Evolutionary conservation across 2,113 vertebrate genomes (phyloP), one percentile per base, ranked within the genome.

Genomic region (Malurus cyaneus): DNA sequence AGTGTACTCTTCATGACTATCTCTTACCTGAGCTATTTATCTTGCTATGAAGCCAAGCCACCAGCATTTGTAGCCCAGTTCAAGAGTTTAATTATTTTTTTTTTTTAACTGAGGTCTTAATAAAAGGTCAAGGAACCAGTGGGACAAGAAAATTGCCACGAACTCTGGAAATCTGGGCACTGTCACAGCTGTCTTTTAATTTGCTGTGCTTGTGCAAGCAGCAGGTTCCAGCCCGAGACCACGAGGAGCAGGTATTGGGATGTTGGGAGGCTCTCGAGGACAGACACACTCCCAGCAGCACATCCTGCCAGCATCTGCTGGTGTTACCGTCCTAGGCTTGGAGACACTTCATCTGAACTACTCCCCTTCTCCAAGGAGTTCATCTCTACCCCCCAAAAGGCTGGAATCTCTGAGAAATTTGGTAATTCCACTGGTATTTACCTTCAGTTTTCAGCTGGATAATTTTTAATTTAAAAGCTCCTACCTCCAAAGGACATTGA

Each of bases 161-260:
- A 88, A 13, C 28, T 69, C 47, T 93, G 70, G n/a, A 71, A 87
- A 76, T 31, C 25, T 31, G 44, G 28, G 41, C 50, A 32, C 19
- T 46, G 64, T 36, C 9, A 73, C 23, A 87, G 24, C 31, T 57
- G 44, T 46, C 41, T 82, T 73, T 32, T 44, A 36, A 29, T 60
- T 36, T 50, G 39, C 54, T 18, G 12, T 25, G 49, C 34, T 91
- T 46, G 26, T 52, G n/a, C 36, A 52, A 62, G 59, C 7, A 7
- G 54, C 1, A 1, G 18, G 21, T 44, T 80, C 42, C 62, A 76
- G 66, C 0, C 0, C 24, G 56, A 42, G 12, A 13, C 5, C 21
- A 28, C 0, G 0, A 2, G 62, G 20, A 80, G 44, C 6, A 1
- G 0, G 4, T 14, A 21, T 11, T 14, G 14, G 19, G 46, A 5